These are phyloP conservation scores for Aphaenogaster rudis DNA, from an alignment of 1,140 invertebrate species.

Conservation along the genomic window DNA sequence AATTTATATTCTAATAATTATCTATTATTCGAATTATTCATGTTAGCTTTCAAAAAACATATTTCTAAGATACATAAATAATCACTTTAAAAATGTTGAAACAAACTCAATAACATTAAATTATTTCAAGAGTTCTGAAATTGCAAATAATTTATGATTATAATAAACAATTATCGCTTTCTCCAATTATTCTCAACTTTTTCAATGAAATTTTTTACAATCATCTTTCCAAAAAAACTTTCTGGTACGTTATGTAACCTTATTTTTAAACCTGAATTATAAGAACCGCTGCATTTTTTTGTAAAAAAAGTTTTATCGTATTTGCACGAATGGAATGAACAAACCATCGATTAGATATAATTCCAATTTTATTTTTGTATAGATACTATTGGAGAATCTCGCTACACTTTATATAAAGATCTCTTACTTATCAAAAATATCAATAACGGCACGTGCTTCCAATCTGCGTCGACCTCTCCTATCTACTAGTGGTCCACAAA, in stretches of 20 bases:
- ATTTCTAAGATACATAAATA: background rate
- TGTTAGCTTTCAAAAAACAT: background rate
- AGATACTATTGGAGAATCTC: background rate
- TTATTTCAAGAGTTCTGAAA: background rate
- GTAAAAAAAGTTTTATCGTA: background rate
- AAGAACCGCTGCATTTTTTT: background rate
- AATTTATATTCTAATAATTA: slow-evolving; percentile 16
- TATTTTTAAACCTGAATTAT: background rate
- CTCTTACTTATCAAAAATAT: slow-evolving; percentile 12
- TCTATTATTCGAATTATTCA: background rate
- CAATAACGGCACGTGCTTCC: background rate
- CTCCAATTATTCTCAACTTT: background rate
- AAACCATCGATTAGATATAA: background rate
- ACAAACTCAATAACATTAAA: background rate
- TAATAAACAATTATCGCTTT: background rate
- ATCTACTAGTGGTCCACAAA: background rate
- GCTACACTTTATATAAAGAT: background rate
- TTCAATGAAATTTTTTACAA: background rate
- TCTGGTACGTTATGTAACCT: background rate
- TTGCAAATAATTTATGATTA: slow-evolving; percentile 7
- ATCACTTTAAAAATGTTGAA: slow-evolving; percentile 5
- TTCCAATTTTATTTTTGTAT: background rate
- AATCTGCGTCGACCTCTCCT: background rate
- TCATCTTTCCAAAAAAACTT: background rate
- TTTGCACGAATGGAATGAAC: background rate